Conservation (phyloP, 2,797 vertebrate species). For the Emys orbicularis region DNA sequence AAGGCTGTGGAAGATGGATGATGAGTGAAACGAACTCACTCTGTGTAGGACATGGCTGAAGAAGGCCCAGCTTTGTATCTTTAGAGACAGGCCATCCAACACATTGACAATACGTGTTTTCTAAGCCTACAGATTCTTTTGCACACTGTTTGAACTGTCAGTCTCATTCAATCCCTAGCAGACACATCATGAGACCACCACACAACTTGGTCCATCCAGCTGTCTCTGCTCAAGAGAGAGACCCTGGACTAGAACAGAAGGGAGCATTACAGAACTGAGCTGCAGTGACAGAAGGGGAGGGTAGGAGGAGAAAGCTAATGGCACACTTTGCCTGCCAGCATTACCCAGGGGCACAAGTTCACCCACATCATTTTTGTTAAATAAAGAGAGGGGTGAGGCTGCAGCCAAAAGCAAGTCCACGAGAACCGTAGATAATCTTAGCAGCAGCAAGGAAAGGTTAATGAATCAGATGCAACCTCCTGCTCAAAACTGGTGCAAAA, state of each 20-base stretch:
- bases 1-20: background rate
- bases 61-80: background rate
- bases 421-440: background rate
- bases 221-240: background rate
- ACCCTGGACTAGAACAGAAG: background rate
- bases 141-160: background rate
- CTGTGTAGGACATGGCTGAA: background rate
- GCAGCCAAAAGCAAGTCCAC: background rate
- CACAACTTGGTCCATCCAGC: fast-evolving
- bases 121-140: background rate
- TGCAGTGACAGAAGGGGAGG: fast-evolving
- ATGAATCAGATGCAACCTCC: background rate
- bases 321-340: background rate
- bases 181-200: background rate
- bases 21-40: fast-evolving
- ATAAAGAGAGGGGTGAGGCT: background rate
- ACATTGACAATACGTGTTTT: background rate
- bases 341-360: background rate
- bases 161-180: background rate
- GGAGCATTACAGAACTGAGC: background rate
- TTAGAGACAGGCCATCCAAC: background rate
- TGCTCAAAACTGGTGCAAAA: background rate
- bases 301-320: fast-evolving
- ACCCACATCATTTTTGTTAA: background rate
- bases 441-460: background rate